Evolutionary conservation across 2,797 vertebrate genomes (phyloP).

Genomic region (Phrynocephalus forsythii): DNA sequence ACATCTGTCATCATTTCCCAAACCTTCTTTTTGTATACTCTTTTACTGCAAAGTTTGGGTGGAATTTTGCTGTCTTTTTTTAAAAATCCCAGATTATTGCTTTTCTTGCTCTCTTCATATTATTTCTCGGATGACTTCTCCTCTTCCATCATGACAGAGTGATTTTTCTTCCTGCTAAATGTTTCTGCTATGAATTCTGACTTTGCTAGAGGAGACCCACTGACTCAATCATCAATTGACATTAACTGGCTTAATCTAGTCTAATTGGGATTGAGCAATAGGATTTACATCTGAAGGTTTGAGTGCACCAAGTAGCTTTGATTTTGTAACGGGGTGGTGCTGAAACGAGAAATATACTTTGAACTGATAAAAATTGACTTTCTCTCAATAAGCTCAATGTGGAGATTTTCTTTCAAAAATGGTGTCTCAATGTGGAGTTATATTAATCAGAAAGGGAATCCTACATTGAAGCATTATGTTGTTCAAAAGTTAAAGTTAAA

Average conservation of each 20-base stretch:
- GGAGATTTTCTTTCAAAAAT: neutral
- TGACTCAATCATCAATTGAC: too few species aligned
- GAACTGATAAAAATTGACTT: neutral
- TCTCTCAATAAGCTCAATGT: neutral
- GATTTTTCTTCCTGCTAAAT: constrained; percentile 57
- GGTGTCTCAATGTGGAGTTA: too few species aligned
- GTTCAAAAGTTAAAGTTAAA: neutral
- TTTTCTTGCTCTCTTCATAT: neutral
- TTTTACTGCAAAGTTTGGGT: neutral
- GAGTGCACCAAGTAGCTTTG: neutral
- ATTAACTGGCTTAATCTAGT: too few species aligned
- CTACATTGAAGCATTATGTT: too few species aligned
- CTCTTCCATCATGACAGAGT: constrained; percentile 51
- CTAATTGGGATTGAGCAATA: too few species aligned
- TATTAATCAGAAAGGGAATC: too few species aligned
- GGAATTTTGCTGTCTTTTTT: neutral
- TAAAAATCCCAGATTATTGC: neutral
- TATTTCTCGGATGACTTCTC: neutral
- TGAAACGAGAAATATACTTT: neutral
- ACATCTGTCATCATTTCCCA: constrained; percentile 20
- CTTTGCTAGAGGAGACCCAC: neutral
- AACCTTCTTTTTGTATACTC: neutral
- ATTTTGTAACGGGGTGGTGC: neutral
- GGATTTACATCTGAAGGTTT: neutral
- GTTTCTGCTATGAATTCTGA: constrained; percentile 44